Evolutionary conservation across 2,797 vertebrate genomes (phyloP).

Genomic region (Typhlichthys eigenmanni): DNA sequence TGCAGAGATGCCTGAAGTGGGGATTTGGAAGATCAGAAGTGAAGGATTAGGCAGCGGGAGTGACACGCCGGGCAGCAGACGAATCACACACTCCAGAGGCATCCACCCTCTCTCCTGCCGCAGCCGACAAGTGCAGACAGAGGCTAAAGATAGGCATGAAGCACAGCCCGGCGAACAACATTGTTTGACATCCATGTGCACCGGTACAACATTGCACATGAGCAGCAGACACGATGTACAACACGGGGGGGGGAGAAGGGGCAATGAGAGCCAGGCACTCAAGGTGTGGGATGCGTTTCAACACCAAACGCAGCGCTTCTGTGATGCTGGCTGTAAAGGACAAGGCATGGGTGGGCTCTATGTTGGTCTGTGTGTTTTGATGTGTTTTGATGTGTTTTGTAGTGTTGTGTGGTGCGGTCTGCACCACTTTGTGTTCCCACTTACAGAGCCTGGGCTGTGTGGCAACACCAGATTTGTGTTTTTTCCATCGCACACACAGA

Average conservation of each 20-base stretch:
- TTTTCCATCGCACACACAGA: too few species aligned
- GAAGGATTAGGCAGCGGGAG: slow-evolving; percentile 53
- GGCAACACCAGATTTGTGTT: too few species aligned
- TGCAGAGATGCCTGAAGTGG: slow-evolving; percentile 46
- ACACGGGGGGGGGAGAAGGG: slow-evolving; percentile 6
- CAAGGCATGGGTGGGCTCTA: too few species aligned
- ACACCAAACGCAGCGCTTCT: too few species aligned
- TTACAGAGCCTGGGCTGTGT: too few species aligned
- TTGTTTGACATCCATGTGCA: slow-evolving; percentile 7
- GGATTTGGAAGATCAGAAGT: slow-evolving; percentile 56
- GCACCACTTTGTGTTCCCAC: too few species aligned
- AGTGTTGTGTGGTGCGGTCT: too few species aligned
- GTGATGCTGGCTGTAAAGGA: too few species aligned
- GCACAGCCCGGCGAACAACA: slow-evolving; percentile 1
- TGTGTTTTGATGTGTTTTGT: too few species aligned
- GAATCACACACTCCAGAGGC: slow-evolving; percentile 36
- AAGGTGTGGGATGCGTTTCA: too few species aligned
- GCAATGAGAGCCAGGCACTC: too few species aligned
- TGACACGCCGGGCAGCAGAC: slow-evolving; percentile 47
- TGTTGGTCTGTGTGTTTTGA: too few species aligned
- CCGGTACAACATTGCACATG: not conserved
- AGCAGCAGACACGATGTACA: slow-evolving; percentile 20
- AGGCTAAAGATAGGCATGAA: slow-evolving; percentile 7
- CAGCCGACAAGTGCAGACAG: slow-evolving; percentile 39
- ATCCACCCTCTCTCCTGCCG: slow-evolving; percentile 42